Conservation (phyloP, 2,888 invertebrate genomes). For the Julus scanicus region DNA sequence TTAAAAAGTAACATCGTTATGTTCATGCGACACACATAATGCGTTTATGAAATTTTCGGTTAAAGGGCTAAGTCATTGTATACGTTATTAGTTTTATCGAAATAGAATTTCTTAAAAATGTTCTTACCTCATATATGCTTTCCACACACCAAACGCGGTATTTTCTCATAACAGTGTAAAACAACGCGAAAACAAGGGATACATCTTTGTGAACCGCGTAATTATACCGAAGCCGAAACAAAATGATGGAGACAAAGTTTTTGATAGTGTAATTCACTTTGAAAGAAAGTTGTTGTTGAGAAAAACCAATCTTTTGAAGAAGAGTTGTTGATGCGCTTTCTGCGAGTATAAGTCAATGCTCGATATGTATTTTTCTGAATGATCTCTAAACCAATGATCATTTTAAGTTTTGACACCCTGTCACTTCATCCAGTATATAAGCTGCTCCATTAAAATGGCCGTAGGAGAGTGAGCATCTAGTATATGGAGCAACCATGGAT, state of each 20-base stretch:
- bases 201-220: background rate
- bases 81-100: background rate
- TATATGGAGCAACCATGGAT: slow-evolving; percentile 36
- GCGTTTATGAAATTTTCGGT: no score
- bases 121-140: background rate
- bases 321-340: slow-evolving; percentile 6
- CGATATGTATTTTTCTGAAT: slow-evolving; percentile 46
- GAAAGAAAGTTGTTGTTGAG: background rate
- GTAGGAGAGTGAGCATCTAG: slow-evolving; percentile 42
- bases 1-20: no score
- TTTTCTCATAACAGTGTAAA: background rate
- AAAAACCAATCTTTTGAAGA: background rate
- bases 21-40: no score
- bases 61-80: no score
- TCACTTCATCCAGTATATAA: slow-evolving; percentile 42
- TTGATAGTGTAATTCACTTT: background rate
- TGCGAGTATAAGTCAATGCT: slow-evolving; percentile 23
- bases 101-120: background rate
- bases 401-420: slow-evolving; percentile 52
- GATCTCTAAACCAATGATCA: slow-evolving; percentile 51
- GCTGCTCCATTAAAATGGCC: slow-evolving; percentile 42
- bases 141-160: background rate
- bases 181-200: background rate
- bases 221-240: background rate
- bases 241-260: background rate